Conservation (phyloP, 2,888 invertebrate species). For the Troglohyphantes excavatus region DNA sequence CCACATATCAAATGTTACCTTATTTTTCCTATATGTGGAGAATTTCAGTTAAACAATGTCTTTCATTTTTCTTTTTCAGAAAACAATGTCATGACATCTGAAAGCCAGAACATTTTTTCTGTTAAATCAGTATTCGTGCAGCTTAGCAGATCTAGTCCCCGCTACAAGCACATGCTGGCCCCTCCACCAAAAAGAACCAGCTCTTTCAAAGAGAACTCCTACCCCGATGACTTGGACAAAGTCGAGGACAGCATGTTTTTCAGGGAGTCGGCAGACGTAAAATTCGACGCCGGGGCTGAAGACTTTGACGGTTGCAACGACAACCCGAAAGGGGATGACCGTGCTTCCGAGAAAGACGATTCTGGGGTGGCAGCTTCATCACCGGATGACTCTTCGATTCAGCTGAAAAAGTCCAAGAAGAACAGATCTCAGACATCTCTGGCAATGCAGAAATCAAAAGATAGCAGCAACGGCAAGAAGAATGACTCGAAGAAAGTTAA, state of each 20-base stretch:
- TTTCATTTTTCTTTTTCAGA: slow-evolving; percentile 35
- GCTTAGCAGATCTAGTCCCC: slow-evolving; percentile 71
- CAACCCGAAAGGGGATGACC: slow-evolving; percentile 53
- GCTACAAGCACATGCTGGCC: slow-evolving; percentile 92
- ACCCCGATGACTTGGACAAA: slow-evolving; percentile 81
- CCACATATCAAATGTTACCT: too few species aligned
- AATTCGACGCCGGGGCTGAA: slow-evolving; percentile 61
- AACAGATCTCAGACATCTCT: slow-evolving; percentile 55
- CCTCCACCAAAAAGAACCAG: slow-evolving; percentile 97
- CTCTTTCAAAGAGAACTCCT: slow-evolving; percentile 92
- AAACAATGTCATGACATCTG: slow-evolving; percentile 68
- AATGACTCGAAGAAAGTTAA: slow-evolving; percentile 85
- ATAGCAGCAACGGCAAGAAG: slow-evolving; percentile 53
- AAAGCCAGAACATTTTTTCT: slow-evolving; percentile 72
- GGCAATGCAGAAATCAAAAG: slow-evolving; percentile 60
- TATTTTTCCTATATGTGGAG: too few species aligned
- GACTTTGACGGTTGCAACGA: slow-evolving; percentile 60
- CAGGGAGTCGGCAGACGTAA: slow-evolving; percentile 57
- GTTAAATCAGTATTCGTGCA: slow-evolving; percentile 77
- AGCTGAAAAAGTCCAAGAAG: slow-evolving; percentile 74
- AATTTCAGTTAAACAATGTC: neutral
- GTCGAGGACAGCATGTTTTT: slow-evolving; percentile 63
- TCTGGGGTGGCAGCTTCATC: slow-evolving; percentile 70
- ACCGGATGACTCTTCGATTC: slow-evolving; percentile 67
- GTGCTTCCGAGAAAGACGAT: slow-evolving; percentile 64